Evolutionary conservation across 2,113 vertebrate species (phyloP), one percentile per base, ranked within the genome.

Genomic region (Gallinago jamesoni): DNA sequence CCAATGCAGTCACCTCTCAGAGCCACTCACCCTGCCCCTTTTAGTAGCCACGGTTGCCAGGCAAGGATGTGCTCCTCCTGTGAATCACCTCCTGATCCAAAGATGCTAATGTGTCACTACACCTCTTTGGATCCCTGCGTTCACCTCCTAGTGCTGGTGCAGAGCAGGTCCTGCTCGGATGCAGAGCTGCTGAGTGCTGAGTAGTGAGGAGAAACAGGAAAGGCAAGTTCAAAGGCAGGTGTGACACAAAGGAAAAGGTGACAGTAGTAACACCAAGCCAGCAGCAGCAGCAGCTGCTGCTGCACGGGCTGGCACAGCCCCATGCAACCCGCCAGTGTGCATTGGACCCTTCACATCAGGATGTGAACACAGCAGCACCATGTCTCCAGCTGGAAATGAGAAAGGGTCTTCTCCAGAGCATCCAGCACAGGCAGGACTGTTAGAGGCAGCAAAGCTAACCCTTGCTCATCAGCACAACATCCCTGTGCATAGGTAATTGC

Each of bases 311-410:
- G 59, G 35, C 35, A 64, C 14, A 47, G 43, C 33, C 63, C n/a
- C 1, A 1, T 19, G 27, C 48, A 56, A 35, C 28, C 57, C 11
- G 0, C 35, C 31, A 5, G 23, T 41, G 47, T 52, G 45, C 24
- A 1, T 2, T 25, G n/a, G 17, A 60, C 27, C 21, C 25, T 31
- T 45, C 50, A 7, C 24, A 25, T 47, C 47, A 59, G 55, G 14
- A 80, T 5, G 0, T 30, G 28, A 39, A 20, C 31, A 7, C 1
- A 3, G 45, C 55, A 81, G 24, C n/a, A 45, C 52, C 0, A 0
- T 59, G 18, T 70, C 56, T 84, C 64, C 73, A 66, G 27, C 24
- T 62, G 45, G 37, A 66, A 37, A 66, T 24, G 50, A 60, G 68
- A 57, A 35, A 56, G 28, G 9, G 19, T 62, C 25, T 75, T 72